These are phyloP conservation scores for Gymnoscopelus braueri DNA, from an alignment of 2,797 vertebrate genomes.

Conservation along the genomic window DNA sequence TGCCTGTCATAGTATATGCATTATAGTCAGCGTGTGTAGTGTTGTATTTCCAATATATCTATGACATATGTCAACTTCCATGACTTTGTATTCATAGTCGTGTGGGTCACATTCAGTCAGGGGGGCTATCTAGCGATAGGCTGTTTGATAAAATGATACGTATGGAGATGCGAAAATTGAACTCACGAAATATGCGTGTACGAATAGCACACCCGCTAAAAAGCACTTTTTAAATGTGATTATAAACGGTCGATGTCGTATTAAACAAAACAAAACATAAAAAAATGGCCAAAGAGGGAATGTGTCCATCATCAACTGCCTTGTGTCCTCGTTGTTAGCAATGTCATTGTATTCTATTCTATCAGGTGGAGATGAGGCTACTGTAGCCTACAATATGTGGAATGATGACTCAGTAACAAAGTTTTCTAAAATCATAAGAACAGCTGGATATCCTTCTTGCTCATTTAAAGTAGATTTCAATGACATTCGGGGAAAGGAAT, in stretches of 20 bases:
- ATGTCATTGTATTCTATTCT: not conserved
- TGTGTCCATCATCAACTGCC: not conserved
- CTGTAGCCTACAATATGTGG: not conserved
- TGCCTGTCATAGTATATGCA: constrained; percentile 42
- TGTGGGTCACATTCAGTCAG: not conserved
- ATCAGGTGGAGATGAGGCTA: not conserved
- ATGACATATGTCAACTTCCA: constrained; percentile 51
- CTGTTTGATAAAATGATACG: not conserved
- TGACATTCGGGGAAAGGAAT: not conserved
- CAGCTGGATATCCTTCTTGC: not conserved
- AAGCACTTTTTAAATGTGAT: constrained; percentile 43
- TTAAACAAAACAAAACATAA: not conserved
- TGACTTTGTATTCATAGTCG: constrained; percentile 52
- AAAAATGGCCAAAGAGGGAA: not conserved
- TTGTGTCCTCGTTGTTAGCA: not conserved
- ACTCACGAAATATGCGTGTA: constrained; percentile 7
- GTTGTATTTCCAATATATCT: constrained; percentile 2
- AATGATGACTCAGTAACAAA: not conserved
- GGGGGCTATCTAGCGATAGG: not conserved
- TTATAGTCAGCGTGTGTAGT: constrained; percentile 16
- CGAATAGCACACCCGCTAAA: not conserved
- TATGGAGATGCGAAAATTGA: not conserved
- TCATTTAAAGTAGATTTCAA: not conserved
- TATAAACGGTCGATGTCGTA: not conserved
- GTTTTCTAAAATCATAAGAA: not conserved